phyloP scores from a whole-genome alignment of 2,797 vertebrate species.

The Dromococcyx pavoninus region DNA sequence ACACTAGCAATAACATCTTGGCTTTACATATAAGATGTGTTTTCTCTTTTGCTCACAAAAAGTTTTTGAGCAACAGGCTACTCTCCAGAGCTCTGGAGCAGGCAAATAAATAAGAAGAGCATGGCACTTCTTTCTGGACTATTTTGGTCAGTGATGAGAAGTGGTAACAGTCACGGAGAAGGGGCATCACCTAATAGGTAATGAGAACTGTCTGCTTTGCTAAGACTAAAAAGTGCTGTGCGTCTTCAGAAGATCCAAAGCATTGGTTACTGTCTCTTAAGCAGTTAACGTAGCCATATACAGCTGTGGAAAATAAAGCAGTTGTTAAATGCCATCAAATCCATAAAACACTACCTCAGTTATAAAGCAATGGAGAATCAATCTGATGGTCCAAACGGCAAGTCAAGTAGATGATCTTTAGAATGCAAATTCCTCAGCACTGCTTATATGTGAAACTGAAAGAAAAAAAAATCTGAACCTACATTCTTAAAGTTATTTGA shows the following conservation, averaged over 20 bases:
- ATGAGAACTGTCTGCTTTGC: neutral
- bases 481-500: neutral
- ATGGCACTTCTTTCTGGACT: neutral
- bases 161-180: neutral
- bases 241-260: neutral
- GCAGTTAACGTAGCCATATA: neutral
- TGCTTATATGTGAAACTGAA: neutral
- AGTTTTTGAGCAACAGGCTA: neutral
- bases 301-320: neutral
- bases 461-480: neutral
- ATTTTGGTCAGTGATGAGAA: neutral
- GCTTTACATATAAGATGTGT: neutral
- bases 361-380: neutral
- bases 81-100: neutral
- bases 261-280: neutral
- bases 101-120: neutral
- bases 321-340: neutral
- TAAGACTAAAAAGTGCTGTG: neutral
- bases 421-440: neutral
- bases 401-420: neutral
- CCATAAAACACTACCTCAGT: neutral
- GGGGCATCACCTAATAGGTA: neutral
- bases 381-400: neutral
- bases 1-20: neutral
- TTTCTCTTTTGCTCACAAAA: neutral